Base-by-base conservation (phyloP, 2,113 vertebrate species). In the Nanger granti region DNA sequence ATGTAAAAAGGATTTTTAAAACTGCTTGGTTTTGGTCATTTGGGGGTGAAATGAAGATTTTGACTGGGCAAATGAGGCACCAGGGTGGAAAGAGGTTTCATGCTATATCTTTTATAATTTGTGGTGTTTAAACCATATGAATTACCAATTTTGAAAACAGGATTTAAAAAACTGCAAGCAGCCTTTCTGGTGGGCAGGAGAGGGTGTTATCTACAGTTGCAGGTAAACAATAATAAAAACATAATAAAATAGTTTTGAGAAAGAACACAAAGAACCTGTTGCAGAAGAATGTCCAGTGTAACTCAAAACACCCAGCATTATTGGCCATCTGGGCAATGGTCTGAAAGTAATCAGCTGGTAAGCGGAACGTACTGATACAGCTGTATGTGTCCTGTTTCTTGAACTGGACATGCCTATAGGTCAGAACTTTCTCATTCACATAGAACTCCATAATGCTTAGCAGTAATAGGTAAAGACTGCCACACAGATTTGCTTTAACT, bases 391-490 rank as follows among this genome's bases (percentile, higher is more conserved):
- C 55, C 57, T 80, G 28, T 73, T 91, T 97, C 49, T 76, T 83
- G 44, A 26, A 91, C 49, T 80, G 26, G 11, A 69, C 64, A 31
- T 9, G 14, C 31, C 49, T 44, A 31, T 14, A 13, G 73, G 41
- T 91, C 89, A 85, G 82, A 14, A 28, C 47, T 93, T 37, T 95
- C 37, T 93, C 49, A 49, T 22, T 49, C 20, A 60, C 52, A 41
- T 69, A 84, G 82, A 85, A 80, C 86, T 93, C 94, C 90, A 66
- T 88, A 84, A 87, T 92, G n/a, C 41, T 93, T 44, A 84, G 86
- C 66, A 87, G 41, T 85, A 88, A 88, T n/a, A 73, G 82, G n/a
- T 20, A 95, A 94, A 90, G 83, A 88, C 7, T 95, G 69, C 86
- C 73, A 73, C 28, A 62, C 12, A 52, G 86, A 94, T 55, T 85